Evolutionary conservation across 2,113 vertebrate species (phyloP).

Genomic region (Andinoacara biseriatus): DNA sequence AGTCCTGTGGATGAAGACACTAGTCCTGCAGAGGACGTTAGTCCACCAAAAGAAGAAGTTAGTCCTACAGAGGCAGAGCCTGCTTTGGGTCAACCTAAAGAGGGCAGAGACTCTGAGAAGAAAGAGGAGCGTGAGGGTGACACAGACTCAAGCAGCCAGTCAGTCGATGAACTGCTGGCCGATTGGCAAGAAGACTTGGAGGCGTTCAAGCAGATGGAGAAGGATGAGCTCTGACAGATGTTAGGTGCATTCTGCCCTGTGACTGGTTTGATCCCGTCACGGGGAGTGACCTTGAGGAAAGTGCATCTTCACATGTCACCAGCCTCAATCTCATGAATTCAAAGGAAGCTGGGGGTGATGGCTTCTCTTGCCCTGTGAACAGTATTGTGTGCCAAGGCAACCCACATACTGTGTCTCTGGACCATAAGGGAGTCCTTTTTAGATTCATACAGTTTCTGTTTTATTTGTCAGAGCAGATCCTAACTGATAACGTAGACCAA

Average conservation of each 20-base stretch:
- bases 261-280: conserved; percentile 19
- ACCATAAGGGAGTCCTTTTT: conserved; percentile 40
- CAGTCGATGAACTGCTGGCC: conserved; percentile 91
- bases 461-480: conserved; percentile 22
- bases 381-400: conserved; percentile 44
- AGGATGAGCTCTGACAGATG: conserved; percentile 94
- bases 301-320: conserved; percentile 21
- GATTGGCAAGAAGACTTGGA: conserved; percentile 99
- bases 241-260: conserved; percentile 1
- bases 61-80: not conserved
- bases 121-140: conserved; percentile 53
- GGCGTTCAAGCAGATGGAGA: conserved; percentile 98
- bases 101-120: conserved; percentile 53
- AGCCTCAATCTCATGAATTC: conserved; percentile 17
- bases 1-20: conserved; percentile 24
- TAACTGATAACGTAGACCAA: conserved; percentile 34
- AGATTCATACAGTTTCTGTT: conserved; percentile 46
- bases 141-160: conserved; percentile 75
- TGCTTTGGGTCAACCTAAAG: not conserved
- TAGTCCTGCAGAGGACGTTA: conserved; percentile 21
- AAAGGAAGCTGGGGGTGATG: conserved; percentile 19
- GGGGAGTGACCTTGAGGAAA: not conserved
- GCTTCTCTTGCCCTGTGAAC: conserved; percentile 20
- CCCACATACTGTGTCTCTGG: conserved; percentile 34
- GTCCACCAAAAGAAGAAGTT: conserved; percentile 32